Evolutionary conservation across 2,888 invertebrate species (phyloP), one percentile per base, ranked within the genome.

Genomic region (Diarsia dahlii): DNA sequence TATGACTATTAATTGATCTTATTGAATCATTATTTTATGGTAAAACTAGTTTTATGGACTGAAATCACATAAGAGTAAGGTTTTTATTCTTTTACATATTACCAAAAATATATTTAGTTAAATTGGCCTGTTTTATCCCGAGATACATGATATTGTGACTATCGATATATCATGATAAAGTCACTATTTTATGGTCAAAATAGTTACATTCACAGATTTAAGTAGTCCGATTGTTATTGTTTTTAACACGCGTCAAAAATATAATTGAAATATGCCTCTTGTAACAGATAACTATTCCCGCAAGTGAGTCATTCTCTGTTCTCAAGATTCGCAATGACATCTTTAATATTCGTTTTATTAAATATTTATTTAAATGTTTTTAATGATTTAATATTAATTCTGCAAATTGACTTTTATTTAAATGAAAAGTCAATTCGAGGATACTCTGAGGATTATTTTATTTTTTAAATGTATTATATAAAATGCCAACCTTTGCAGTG

Each of bases 361-460:
- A 34, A 76, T 86, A 78, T 88, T 84, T 87, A 58, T 80, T 76
- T 87, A 78, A 87, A 82, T 75, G 67, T 82, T 86, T 87, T 76
- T 78, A 88, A 66, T 79, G 71, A 65, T 79, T 80, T 83, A 80
- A 82, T 82, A 78, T 78, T 84, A 74, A 86, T 84, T 84, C 70
- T 85, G 74, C 65, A 78, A 78, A 63, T 76, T 78, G 68, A 60
- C 52, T 75, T 80, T 82, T 69, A 71, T 34, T 9, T 18, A 62
- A 58, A 48, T 84, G 63, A 74, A 68, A 71, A 46, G 81, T 68
- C 81, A 76, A 71, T 72, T 52, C 68, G 75, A 52, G 56, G 45
- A 71, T 71, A 28, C 46, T 71, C 76, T 71, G 56, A 74, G 20
- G 60, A 69, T 81, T 71, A 71, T 84, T 79, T 77, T 76, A 71